A percentile compares a stretch with the other conserved stretches of the same genome.
Conservation (phyloP, 1,140 invertebrate genomes). For the Maniola jurtina region DNA sequence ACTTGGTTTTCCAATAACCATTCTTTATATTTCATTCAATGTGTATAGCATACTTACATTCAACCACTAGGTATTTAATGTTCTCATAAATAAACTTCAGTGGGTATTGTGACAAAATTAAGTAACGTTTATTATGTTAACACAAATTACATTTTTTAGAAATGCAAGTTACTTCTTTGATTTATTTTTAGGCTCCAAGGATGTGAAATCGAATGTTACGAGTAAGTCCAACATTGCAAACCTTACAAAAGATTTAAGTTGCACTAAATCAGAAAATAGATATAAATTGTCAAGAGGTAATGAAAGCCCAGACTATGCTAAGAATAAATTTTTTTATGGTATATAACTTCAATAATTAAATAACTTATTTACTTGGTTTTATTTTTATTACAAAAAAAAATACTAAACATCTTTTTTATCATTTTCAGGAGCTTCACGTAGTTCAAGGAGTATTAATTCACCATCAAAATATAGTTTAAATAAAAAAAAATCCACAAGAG, state of each 20-base stretch:
- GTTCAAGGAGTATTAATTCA: constrained; percentile 11
- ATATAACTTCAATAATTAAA: constrained; percentile 3
- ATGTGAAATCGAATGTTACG: constrained; percentile 36
- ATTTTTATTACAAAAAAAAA: neutral
- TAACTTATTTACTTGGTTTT: neutral
- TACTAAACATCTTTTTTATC: constrained; percentile 1
- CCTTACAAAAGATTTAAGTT: constrained; percentile 41
- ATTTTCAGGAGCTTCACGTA: constrained; percentile 23
- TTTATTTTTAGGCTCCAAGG: constrained; percentile 29
- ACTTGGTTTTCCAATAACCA: no score
- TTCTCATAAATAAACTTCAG: no score
- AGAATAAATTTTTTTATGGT: constrained; percentile 23
- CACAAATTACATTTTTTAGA: neutral
- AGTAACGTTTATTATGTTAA: no score
- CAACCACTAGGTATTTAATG: no score
- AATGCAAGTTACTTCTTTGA: neutral
- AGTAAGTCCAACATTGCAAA: constrained; percentile 42
- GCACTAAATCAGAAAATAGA: constrained; percentile 34
- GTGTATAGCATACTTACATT: no score
- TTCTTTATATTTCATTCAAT: no score
- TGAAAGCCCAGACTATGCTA: constrained; percentile 21
- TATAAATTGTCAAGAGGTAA: constrained; percentile 33
- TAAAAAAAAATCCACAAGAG: constrained; percentile 24
- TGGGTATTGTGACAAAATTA: no score
- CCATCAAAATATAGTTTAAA: constrained; percentile 27